phyloP scores from a whole-genome alignment of 2,797 vertebrate species.

The Cirrhinus molitorella region DNA sequence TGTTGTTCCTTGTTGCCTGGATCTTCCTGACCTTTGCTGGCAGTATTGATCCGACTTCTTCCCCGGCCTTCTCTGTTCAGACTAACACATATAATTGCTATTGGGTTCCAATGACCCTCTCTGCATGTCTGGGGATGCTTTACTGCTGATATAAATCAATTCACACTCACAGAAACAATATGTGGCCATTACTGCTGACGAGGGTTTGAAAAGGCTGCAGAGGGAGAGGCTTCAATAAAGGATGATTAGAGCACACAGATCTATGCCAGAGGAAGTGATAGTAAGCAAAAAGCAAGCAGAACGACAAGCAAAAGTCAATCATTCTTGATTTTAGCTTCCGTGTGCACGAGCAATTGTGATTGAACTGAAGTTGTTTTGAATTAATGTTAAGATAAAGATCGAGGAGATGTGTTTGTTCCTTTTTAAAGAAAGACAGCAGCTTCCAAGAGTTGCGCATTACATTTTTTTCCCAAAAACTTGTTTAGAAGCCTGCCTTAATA shows the following conservation, averaged over 20 bases:
- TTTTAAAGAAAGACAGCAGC: background rate
- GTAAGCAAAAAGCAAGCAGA: slow-evolving; percentile 63
- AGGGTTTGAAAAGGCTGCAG: slow-evolving; percentile 77
- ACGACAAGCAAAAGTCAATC: slow-evolving; percentile 66
- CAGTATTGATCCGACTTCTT: slow-evolving; percentile 79
- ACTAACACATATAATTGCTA: slow-evolving; percentile 85
- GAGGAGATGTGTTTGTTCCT: slow-evolving; percentile 13
- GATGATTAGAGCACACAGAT: slow-evolving; percentile 77
- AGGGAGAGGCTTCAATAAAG: slow-evolving; percentile 79
- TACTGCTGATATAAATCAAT: slow-evolving; percentile 84
- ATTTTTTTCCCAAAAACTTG: background rate
- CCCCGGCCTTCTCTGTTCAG: slow-evolving; percentile 81
- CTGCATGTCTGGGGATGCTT: slow-evolving; percentile 78
- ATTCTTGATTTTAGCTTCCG: slow-evolving; percentile 63
- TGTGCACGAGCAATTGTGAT: slow-evolving; percentile 44
- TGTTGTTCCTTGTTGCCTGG: slow-evolving; percentile 74
- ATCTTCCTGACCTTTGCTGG: slow-evolving; percentile 82
- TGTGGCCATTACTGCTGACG: slow-evolving; percentile 83
- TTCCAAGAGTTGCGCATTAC: background rate
- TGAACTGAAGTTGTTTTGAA: slow-evolving; percentile 49
- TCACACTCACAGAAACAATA: slow-evolving; percentile 86
- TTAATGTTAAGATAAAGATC: slow-evolving; percentile 43
- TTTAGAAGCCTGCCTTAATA: background rate
- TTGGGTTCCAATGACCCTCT: slow-evolving; percentile 81
- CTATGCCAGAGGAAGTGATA: slow-evolving; percentile 69